Percentiles rank a stretch among this genome's conserved stretches.
Evolutionary conservation across 1,140 invertebrate genomes (phyloP).

Genomic region (Nylanderia fulva): DNA sequence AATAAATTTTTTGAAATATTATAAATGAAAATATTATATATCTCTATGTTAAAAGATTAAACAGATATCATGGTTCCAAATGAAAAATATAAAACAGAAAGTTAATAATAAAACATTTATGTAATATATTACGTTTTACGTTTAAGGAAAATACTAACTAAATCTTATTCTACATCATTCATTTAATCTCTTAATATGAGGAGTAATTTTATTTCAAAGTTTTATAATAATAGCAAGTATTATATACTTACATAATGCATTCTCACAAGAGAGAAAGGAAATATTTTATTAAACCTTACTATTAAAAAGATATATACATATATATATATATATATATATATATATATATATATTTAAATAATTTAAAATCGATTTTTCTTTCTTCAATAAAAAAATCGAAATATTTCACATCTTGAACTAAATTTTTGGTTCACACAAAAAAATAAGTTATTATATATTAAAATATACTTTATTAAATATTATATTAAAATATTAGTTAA

Average conservation of each 20-base stretch:
- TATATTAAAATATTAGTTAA: too few species aligned
- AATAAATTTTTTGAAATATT: conserved; percentile 9
- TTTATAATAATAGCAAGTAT: neutral
- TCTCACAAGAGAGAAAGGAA: neutral
- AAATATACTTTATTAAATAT: too few species aligned
- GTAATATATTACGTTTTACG: neutral
- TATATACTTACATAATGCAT: too few species aligned
- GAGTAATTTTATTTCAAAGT: neutral
- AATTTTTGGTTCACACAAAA: too few species aligned
- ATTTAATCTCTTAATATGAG: neutral
- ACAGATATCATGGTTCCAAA: neutral
- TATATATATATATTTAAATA: neutral
- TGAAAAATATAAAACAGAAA: neutral
- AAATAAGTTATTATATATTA: too few species aligned
- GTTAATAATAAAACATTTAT: neutral
- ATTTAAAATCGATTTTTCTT: neutral
- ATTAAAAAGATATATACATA: neutral
- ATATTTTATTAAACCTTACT: conserved; percentile 20
- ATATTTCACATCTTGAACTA: neutral
- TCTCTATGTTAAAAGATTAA: neutral
- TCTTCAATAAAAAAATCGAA: neutral
- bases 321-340: neutral
- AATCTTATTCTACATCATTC: neutral
- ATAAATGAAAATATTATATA: neutral
- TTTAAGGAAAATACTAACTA: neutral